phyloP scores from a whole-genome alignment of 2,797 vertebrate species.

The Lindbergichthys nudifrons region DNA sequence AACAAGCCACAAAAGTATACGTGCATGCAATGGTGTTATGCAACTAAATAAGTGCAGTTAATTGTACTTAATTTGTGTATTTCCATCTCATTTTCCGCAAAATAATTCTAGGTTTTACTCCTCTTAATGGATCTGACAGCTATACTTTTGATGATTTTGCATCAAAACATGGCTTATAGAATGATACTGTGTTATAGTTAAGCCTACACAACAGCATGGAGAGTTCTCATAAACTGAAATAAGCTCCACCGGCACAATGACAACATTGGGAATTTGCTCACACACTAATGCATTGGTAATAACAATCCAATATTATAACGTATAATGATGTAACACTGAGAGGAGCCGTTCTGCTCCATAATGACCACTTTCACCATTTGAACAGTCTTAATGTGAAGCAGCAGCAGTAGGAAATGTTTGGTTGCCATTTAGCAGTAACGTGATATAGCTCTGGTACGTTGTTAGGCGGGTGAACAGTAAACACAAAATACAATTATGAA shows the following conservation, averaged over 20 bases:
- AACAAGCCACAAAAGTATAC: not conserved
- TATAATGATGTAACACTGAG: slow-evolving; percentile 6
- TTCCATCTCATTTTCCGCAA: not conserved
- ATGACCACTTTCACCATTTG: slow-evolving; percentile 26
- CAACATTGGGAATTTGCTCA: not conserved
- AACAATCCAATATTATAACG: slow-evolving; percentile 24
- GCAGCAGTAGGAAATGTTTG: slow-evolving; percentile 29
- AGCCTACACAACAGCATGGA: not conserved
- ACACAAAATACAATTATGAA: slow-evolving; percentile 3
- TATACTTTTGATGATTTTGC: slow-evolving; percentile 3
- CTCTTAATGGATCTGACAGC: not conserved
- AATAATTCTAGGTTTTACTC: not conserved
- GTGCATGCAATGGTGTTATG: not conserved
- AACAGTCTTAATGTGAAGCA: slow-evolving; percentile 17
- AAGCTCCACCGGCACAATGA: not conserved
- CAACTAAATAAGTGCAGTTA: not conserved
- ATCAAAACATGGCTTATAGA: not conserved
- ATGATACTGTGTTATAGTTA: not conserved
- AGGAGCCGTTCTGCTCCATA: slow-evolving; percentile 10
- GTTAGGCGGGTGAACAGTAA: slow-evolving; percentile 3
- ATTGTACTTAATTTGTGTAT: not conserved
- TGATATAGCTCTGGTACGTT: slow-evolving; percentile 13
- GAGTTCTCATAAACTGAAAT: not conserved
- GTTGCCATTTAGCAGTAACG: slow-evolving; percentile 34
- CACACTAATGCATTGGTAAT: slow-evolving; percentile 22